phyloP scores from a whole-genome alignment of 2,888 invertebrate species.

The Lithophane ornitopus region DNA sequence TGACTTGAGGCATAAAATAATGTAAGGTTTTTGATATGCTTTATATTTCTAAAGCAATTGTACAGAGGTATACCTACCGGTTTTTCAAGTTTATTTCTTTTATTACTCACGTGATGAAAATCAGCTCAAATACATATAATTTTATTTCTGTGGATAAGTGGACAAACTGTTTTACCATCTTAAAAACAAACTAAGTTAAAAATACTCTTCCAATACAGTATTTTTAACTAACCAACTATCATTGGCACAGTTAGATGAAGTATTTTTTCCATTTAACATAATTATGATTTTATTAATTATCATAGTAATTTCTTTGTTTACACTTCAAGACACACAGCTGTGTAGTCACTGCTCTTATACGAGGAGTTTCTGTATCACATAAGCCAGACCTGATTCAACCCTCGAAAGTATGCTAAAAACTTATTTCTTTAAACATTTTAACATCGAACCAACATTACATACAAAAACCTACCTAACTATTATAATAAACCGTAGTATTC shows the following conservation, averaged over 20 bases:
- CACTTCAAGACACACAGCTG: too few species aligned
- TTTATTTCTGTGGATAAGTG: not conserved
- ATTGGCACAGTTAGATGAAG: too few species aligned
- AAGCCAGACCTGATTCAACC: too few species aligned
- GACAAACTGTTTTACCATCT: not conserved
- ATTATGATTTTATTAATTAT: too few species aligned
- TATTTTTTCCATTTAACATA: too few species aligned
- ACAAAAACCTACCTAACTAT: constrained; percentile 16
- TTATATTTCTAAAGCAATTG: not conserved
- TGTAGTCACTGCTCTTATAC: too few species aligned
- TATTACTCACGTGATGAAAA: not conserved
- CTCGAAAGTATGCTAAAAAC: not conserved
- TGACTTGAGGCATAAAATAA: not conserved
- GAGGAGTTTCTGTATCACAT: too few species aligned
- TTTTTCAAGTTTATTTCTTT: not conserved
- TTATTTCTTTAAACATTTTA: not conserved
- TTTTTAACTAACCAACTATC: too few species aligned
- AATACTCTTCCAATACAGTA: too few species aligned
- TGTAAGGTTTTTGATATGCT: not conserved
- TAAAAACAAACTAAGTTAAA: too few species aligned
- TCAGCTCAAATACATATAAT: not conserved
- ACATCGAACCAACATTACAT: not conserved
- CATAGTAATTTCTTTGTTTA: too few species aligned
- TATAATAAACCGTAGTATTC: constrained; percentile 30
- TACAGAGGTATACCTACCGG: not conserved